Evolutionary conservation across 2,797 vertebrate genomes (phyloP), one percentile per base, ranked within the genome.

Genomic region (Lateolabrax maculatus): DNA sequence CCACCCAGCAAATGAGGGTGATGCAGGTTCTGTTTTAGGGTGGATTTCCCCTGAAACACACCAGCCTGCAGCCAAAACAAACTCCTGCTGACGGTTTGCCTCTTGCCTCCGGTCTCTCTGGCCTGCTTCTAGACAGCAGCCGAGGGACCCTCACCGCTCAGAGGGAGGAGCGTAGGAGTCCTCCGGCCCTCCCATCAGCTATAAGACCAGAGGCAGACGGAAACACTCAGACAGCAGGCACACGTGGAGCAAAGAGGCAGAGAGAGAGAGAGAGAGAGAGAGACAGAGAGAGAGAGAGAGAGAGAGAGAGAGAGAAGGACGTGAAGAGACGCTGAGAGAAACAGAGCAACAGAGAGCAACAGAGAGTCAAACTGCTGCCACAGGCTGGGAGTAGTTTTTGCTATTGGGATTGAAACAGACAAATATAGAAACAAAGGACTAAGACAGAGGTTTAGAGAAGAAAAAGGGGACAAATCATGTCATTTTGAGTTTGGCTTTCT

Each of bases 141-240:
- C 88, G 79, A 83, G 90, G 89, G 92, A 93, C 91, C 91, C 86
- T 88, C 77, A 70, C 66, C 27, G 76, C 90, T 87, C 88, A 86
- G 86, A 86, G 88, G 92, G 93, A 92, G 93, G 93, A 92, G 93
- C 86, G 3, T 81, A 81, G 83, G 76, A 86, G 84, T 84, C 80
- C 85, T 74, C 61, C n/a, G 80, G 85, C 90, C 93, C 94, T 94
- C 94, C 93, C 93, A 93, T 91, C n/a, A 60, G 81, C 91, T 96
- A 96, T 96, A 96, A 96, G 92, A 95, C 91, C 89, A 76, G 85
- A 88, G 90, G 93, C 95, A 94, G 93, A 95, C 94, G 94, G 94
- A 96, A 95, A 94, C 94, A 94, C 92, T 96, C 94, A 95, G 93
- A 92, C 92, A 92, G 93, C 94, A 94, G 90, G 92, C 94, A 95